Percentiles rank a stretch among this genome's conserved stretches.
Evolutionary conservation across 2,888 invertebrate species (phyloP).

Genomic region (Lamellibrachia satsuma): DNA sequence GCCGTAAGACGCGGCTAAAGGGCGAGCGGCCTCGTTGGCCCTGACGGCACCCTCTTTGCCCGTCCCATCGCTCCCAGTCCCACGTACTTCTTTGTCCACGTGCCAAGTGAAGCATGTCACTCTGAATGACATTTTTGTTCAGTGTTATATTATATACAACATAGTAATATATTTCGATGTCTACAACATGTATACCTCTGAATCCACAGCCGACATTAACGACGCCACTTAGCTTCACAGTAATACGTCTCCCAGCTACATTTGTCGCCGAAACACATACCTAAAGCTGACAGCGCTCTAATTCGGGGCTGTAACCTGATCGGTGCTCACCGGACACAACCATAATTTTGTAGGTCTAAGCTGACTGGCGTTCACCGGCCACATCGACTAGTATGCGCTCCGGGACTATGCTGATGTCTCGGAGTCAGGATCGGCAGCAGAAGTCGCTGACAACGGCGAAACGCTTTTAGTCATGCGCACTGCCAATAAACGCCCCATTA

Average conservation of each 20-base stretch:
- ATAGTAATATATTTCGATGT: background rate
- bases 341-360: too few relatives aligned
- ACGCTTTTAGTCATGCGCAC: background rate
- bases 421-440: background rate
- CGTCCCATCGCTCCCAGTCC: background rate
- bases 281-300: background rate
- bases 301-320: too few relatives aligned
- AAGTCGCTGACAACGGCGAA: background rate
- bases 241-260: background rate
- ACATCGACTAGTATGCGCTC: background rate
- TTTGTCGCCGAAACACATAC: background rate
- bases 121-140: too few relatives aligned
- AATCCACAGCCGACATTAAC: too few relatives aligned
- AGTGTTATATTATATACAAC: too few relatives aligned
- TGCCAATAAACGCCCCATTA: slow-evolving; percentile 7
- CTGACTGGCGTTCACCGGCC: too few relatives aligned
- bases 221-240: background rate
- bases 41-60: background rate
- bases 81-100: background rate
- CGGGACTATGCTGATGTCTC: background rate
- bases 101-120: too few relatives aligned
- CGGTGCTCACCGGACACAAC: too few relatives aligned
- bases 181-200: background rate
- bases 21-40: background rate
- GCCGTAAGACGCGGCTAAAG: background rate